Evolutionary conservation across 2,113 vertebrate genomes (phyloP).

Genomic region (Equus quagga): DNA sequence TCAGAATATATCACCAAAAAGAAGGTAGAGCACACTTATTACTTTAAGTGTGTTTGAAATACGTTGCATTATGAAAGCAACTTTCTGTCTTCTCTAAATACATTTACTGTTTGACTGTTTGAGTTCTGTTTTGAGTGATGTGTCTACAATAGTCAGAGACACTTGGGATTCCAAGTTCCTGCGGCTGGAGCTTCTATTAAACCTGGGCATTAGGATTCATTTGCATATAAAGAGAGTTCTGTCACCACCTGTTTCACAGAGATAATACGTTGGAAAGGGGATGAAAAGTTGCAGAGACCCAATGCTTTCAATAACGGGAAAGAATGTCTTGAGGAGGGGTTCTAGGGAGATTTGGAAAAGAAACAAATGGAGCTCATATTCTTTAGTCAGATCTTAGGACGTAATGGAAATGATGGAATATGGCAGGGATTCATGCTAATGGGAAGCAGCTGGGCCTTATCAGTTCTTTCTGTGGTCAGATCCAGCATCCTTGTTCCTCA

Average conservation of each 20-base stretch:
- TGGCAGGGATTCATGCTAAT: conserved; percentile 84
- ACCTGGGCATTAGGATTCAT: conserved; percentile 76
- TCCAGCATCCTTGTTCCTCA: conserved; percentile 81
- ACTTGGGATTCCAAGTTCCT: conserved; percentile 59
- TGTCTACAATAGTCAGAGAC: conserved; percentile 56
- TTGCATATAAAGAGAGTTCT: conserved; percentile 83
- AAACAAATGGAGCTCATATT: conserved; percentile 83
- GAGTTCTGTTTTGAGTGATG: conserved; percentile 56
- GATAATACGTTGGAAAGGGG: conserved; percentile 83
- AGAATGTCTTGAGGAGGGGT: conserved; percentile 16
- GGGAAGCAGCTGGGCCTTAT: conserved; percentile 86
- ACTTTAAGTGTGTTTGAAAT: background rate
- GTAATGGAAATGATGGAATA: conserved; percentile 83
- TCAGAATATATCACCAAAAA: background rate
- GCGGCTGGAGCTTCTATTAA: conserved; percentile 73
- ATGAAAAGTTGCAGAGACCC: conserved; percentile 83
- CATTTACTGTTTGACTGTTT: conserved; percentile 48
- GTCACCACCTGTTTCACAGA: conserved; percentile 86
- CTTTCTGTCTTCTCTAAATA: background rate
- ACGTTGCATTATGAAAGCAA: background rate
- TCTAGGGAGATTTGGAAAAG: conserved; percentile 78
- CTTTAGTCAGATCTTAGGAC: conserved; percentile 84
- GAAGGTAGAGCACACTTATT: background rate
- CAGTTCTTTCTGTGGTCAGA: conserved; percentile 83
- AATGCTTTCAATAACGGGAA: conserved; percentile 77